Evolutionary conservation across 1,140 invertebrate genomes (phyloP), one percentile per base, ranked within the genome.

Genomic region (Eueides isabella): DNA sequence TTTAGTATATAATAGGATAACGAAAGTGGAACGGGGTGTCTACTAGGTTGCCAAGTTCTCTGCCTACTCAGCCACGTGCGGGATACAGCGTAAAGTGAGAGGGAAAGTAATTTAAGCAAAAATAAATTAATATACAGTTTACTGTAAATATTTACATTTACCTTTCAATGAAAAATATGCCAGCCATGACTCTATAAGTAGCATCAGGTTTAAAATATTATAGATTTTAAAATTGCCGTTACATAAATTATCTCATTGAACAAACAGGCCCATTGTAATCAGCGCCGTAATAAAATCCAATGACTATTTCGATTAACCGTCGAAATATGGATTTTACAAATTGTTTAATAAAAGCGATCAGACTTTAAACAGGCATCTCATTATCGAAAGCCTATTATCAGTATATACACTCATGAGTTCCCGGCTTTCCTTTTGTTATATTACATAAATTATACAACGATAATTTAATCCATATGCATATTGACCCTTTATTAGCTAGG

Each of bases 321-420:
- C 48, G 41, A 68, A 69, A 64, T 74, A 74, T 67, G 55, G 74
- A 69, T 64, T 55, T 75, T 71, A 69, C 76, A 76, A 80, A 82
- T 78, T 76, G 77, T 74, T 79, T 80, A 78, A 82, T 77, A 75
- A 77, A 76, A 78, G 71, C 72, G 73, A 80, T 80, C 72, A 74
- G 62, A 55, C 74, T 73, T 79, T 74, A 78, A 73, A 71, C 64
- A 72, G 70, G 71, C 63, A 70, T 70, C 70, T 65, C 67, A 77
- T 80, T 80, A 81, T 61, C 26, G 48, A 26, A 23, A 28, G 69
- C 69, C 33, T 84, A 75, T 81, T 85, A 80, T 63, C 76, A 82
- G 81, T 78, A 73, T 74, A 55, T 55, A 81, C 85, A 80, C 77
- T 11, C 4, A 23, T 11, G 2, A 12, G 48, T 55, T 3, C 48